Percentiles rank a stretch among this genome's conserved stretches.
These are phyloP conservation scores for Puntigrus tetrazona DNA, from an alignment of 2,113 vertebrate genomes.

Conservation along the genomic window DNA sequence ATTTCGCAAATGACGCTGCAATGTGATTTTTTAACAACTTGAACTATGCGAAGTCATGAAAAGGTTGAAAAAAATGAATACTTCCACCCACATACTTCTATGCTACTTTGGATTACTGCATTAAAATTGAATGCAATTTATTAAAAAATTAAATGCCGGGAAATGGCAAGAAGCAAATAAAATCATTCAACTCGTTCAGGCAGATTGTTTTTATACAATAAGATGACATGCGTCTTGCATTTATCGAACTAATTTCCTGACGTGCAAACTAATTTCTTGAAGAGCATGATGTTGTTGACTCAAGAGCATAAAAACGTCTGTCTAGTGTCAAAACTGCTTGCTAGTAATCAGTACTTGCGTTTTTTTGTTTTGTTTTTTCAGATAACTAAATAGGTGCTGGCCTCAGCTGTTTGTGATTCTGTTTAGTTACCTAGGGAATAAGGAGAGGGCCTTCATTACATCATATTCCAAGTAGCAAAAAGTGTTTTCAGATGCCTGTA, in stretches of 20 bases:
- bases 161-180: too few species aligned
- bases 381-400: slow-evolving; percentile 10
- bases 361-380: background rate
- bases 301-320: background rate
- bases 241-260: background rate
- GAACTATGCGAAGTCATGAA: too few species aligned
- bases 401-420: slow-evolving; percentile 37
- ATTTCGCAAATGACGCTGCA: too few species aligned
- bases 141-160: too few species aligned
- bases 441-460: slow-evolving; percentile 43
- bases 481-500: slow-evolving; percentile 39
- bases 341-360: background rate
- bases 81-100: background rate
- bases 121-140: background rate
- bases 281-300: background rate
- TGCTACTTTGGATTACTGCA: background rate
- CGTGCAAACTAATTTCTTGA: background rate
- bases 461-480: slow-evolving; percentile 42
- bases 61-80: too few species aligned
- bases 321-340: background rate
- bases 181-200: background rate
- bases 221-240: background rate
- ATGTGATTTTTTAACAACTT: background rate
- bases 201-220: background rate
- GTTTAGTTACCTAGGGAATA: slow-evolving; percentile 34